These are phyloP conservation scores for Pitta sordida DNA, from an alignment of 2,113 vertebrate species.

Conservation along the genomic window DNA sequence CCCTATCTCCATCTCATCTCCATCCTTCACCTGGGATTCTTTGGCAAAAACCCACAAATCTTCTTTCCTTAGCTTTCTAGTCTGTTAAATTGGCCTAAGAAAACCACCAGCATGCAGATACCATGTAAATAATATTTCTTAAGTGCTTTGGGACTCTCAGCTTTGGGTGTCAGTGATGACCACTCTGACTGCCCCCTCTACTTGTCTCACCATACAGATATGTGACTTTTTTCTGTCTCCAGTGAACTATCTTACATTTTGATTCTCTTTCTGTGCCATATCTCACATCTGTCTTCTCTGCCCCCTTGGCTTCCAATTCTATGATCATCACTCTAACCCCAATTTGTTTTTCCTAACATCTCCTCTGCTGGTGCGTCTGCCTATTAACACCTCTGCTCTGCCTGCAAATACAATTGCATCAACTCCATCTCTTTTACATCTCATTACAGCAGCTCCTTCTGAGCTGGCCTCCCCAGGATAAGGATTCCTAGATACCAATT, in stretches of 20 bases:
- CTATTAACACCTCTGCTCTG: conserved; percentile 22
- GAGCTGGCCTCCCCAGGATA: background rate
- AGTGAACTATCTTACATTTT: background rate
- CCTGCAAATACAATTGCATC: background rate
- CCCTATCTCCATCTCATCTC: background rate
- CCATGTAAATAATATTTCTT: background rate
- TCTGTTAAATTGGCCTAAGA: background rate
- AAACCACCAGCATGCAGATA: background rate
- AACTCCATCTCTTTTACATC: background rate
- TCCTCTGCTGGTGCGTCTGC: conserved; percentile 12
- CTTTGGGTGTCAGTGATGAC: background rate
- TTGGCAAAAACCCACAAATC: background rate
- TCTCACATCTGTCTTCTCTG: background rate
- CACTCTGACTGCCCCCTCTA: background rate
- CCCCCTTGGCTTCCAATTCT: background rate
- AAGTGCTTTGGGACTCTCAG: background rate
- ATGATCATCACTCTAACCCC: background rate
- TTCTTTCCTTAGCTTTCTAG: background rate
- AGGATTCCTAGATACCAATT: background rate
- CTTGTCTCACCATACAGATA: background rate
- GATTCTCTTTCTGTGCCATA: background rate
- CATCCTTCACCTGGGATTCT: background rate
- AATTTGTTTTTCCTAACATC: conserved; percentile 14
- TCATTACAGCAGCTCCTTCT: conserved; percentile 3
- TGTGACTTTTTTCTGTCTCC: background rate